A percentile compares a stretch with the other conserved stretches of the same genome.
phyloP scores from a whole-genome alignment of 2,888 invertebrate species.

The Andrena marginata region DNA sequence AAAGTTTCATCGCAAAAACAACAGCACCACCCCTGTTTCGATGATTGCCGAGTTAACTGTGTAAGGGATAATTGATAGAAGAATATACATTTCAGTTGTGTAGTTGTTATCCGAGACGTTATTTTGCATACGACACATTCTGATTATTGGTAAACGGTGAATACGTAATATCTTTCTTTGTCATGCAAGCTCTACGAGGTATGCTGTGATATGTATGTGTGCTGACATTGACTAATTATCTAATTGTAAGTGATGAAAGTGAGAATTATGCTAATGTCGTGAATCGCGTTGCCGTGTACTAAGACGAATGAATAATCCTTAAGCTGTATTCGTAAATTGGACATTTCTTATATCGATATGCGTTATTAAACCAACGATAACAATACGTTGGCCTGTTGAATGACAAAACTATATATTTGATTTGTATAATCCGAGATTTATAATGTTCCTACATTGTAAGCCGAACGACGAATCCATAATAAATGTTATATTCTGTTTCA shows the following conservation, averaged over 20 bases:
- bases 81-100: conserved; percentile 8
- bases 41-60: not conserved
- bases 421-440: conserved; percentile 57
- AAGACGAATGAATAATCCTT: conserved; percentile 20
- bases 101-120: conserved; percentile 6
- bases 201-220: conserved; percentile 62
- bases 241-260: conserved; percentile 55
- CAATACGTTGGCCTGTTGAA: conserved; percentile 31
- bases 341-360: conserved; percentile 19
- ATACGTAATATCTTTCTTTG: conserved; percentile 31
- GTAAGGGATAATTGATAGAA: conserved; percentile 1
- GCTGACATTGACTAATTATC: conserved; percentile 50
- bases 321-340: conserved; percentile 10
- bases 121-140: conserved; percentile 10
- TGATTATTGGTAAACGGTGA: conserved; percentile 21
- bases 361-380: conserved; percentile 17
- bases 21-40: not conserved
- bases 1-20: not conserved
- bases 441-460: conserved; percentile 72
- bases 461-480: conserved; percentile 46
- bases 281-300: conserved; percentile 22
- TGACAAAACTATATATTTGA: conserved; percentile 38
- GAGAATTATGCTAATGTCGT: conserved; percentile 30
- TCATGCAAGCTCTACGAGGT: conserved; percentile 54
- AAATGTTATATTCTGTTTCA: conserved; percentile 48